Evolutionary conservation across 2,888 invertebrate species (phyloP).

Genomic region (Amphimallon solstitiale): DNA sequence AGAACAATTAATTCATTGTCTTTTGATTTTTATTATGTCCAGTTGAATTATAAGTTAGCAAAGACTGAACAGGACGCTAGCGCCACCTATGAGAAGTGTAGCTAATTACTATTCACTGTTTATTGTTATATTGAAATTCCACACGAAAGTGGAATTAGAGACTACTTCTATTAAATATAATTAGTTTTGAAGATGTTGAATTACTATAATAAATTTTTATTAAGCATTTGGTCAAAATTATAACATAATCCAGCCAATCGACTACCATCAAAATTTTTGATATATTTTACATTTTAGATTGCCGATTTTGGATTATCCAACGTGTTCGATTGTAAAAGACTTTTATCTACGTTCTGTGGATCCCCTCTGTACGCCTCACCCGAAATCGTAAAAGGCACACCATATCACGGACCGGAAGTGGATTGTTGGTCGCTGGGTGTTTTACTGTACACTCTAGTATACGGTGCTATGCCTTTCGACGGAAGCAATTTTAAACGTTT

Average conservation of each 20-base stretch:
- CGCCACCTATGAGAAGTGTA: too few species aligned
- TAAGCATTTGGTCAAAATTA: background rate
- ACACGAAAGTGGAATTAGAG: too few species aligned
- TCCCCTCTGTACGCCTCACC: conserved; percentile 97
- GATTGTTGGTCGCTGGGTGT: conserved; percentile 97
- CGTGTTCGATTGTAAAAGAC: conserved; percentile 88
- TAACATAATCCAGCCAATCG: too few species aligned
- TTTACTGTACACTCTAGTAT: conserved; percentile 95
- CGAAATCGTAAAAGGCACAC: conserved; percentile 96
- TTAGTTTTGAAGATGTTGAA: too few species aligned
- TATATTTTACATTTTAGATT: conserved; percentile 75
- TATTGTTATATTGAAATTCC: too few species aligned
- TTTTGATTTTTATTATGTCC: too few species aligned
- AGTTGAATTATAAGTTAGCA: too few species aligned
- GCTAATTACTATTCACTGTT: too few species aligned
- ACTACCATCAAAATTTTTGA: background rate
- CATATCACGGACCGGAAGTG: conserved; percentile 97
- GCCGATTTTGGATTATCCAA: conserved; percentile 99
- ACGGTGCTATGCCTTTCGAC: conserved; percentile 99
- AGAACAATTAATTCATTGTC: too few species aligned
- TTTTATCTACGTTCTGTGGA: conserved; percentile 93
- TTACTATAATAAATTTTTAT: too few species aligned
- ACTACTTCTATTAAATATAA: too few species aligned
- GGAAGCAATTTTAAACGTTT: conserved; percentile 97
- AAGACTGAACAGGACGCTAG: too few species aligned